Conservation (phyloP, 1,140 invertebrate species). For the Drosophila serrata region DNA sequence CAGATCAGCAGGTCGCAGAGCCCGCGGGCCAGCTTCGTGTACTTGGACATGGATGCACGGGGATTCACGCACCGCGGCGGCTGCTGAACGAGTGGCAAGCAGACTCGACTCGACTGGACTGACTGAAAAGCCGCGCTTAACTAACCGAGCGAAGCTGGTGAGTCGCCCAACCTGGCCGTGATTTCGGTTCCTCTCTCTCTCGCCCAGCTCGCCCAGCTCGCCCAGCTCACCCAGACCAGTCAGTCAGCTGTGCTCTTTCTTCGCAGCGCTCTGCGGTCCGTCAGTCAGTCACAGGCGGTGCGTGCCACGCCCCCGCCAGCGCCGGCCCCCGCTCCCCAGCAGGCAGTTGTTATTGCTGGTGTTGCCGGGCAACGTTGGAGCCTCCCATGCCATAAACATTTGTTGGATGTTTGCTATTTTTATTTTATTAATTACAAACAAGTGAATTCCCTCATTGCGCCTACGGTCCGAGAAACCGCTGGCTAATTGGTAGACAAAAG, state of each 20-base stretch:
- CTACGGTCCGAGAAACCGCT: conserved; percentile 15
- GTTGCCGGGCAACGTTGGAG: conserved; percentile 62
- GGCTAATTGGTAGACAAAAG: conserved; percentile 36
- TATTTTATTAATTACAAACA: conserved; percentile 50
- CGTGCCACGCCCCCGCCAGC: conserved; percentile 8
- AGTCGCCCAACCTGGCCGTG: conserved; percentile 60
- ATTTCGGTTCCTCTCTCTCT: conserved; percentile 51
- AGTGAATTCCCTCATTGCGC: conserved; percentile 32
- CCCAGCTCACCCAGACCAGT: conserved; percentile 2
- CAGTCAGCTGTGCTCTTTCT: conserved; percentile 32
- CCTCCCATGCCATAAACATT: conserved; percentile 55
- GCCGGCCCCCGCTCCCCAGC: not conserved
- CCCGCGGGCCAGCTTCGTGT: conserved; percentile 66
- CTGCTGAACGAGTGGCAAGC: conserved; percentile 18
- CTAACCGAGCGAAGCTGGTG: conserved; percentile 53
- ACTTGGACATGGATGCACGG: conserved; percentile 65
- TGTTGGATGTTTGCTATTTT: conserved; percentile 54
- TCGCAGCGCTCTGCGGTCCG: conserved; percentile 61
- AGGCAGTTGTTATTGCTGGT: conserved; percentile 18
- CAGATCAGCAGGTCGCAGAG: conserved; percentile 74
- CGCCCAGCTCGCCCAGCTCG: conserved; percentile 22
- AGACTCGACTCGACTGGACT: conserved; percentile 33
- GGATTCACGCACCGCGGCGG: conserved; percentile 5
- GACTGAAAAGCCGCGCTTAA: conserved; percentile 72
- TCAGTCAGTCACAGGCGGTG: conserved; percentile 50